A percentile compares a stretch with the other conserved stretches of the same genome.
phyloP scores from a whole-genome alignment of 2,113 vertebrate species.

The Ascaphus truei region DNA sequence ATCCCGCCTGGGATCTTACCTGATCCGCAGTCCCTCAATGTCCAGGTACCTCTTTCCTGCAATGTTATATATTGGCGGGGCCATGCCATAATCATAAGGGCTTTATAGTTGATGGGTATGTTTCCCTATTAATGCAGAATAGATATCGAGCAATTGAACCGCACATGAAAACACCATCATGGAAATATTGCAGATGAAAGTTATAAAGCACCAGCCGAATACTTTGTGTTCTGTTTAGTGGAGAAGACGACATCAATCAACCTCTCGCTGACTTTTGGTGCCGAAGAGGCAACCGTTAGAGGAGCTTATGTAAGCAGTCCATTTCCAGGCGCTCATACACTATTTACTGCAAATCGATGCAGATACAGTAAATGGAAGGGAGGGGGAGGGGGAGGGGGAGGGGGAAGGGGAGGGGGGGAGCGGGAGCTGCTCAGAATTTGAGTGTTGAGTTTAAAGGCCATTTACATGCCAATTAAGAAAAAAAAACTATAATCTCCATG shows the following conservation, averaged over 20 bases:
- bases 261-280: conserved; percentile 19
- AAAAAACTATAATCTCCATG: background rate
- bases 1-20: too few species aligned
- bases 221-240: background rate
- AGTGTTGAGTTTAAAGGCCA: background rate
- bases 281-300: conserved; percentile 8
- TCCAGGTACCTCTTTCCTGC: too few species aligned
- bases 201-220: background rate
- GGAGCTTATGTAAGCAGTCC: conserved; percentile 23
- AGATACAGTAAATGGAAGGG: conserved; percentile 19
- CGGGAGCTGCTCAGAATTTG: background rate
- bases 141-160: background rate
- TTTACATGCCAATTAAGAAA: background rate
- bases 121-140: background rate
- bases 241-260: conserved; percentile 13
- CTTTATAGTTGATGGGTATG: too few species aligned
- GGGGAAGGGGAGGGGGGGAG: background rate
- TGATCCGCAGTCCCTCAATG: too few species aligned
- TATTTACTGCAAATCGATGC: conserved; percentile 34
- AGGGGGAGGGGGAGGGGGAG: background rate
- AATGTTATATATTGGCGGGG: too few species aligned
- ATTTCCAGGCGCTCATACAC: conserved; percentile 22
- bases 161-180: background rate
- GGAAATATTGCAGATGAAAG: conserved; percentile 11
- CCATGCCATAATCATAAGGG: too few species aligned